These are phyloP conservation scores for Empidonax alnorum DNA, from an alignment of 2,113 vertebrate species.

Conservation along the genomic window DNA sequence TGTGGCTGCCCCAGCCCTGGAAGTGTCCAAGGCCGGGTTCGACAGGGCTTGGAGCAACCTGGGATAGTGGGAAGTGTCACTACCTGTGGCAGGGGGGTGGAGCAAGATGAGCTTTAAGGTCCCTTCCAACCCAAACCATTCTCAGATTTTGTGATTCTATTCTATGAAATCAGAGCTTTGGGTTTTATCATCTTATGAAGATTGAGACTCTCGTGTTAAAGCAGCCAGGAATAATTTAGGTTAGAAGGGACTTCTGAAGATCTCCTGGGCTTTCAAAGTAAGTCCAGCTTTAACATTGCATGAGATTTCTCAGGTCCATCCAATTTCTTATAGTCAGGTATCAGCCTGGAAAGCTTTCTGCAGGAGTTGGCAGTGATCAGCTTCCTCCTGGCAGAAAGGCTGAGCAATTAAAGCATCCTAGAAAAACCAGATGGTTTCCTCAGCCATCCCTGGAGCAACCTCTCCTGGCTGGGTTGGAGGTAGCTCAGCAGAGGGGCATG, in stretches of 20 bases:
- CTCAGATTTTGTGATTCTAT: neutral
- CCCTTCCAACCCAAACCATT: neutral
- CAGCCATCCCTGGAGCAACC: neutral
- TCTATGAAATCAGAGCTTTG: neutral
- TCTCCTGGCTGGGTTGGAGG: neutral
- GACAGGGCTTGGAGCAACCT: rapidly evolving
- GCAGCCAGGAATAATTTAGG: neutral
- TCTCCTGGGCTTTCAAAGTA: neutral
- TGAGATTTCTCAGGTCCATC: neutral
- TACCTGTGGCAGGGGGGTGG: neutral
- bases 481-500: neutral
- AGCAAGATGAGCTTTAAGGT: rapidly evolving
- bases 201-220: neutral
- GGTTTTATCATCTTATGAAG: neutral
- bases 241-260: neutral
- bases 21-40: rapidly evolving
- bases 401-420: neutral
- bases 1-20: neutral
- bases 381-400: neutral
- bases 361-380: neutral
- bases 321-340: neutral
- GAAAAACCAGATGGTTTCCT: neutral
- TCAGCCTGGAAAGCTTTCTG: neutral
- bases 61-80: neutral
- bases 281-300: neutral